Percentiles rank a stretch among this genome's conserved stretches.
phyloP scores from a whole-genome alignment of 2,797 vertebrate genomes.

The Cephalopachus bancanus region DNA sequence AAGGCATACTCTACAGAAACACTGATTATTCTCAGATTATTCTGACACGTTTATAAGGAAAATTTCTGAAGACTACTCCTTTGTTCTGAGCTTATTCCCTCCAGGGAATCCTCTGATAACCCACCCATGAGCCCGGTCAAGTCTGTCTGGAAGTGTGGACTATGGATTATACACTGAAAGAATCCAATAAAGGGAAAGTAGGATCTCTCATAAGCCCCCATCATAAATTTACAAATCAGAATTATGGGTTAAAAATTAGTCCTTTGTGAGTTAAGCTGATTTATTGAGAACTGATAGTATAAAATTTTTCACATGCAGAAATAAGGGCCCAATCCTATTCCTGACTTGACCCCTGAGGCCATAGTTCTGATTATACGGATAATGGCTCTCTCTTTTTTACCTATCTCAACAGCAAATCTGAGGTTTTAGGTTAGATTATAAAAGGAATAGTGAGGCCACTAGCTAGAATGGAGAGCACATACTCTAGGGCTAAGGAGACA shows the following conservation, averaged over 20 bases:
- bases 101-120: neutral
- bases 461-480: neutral
- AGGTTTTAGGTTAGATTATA: neutral
- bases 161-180: neutral
- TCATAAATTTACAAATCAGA: neutral
- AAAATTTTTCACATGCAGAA: neutral
- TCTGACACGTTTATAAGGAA: neutral
- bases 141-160: neutral
- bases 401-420: neutral
- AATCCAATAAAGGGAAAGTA: neutral
- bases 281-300: conserved; percentile 1
- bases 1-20: neutral
- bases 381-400: neutral
- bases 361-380: neutral
- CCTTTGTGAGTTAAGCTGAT: neutral
- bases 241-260: conserved; percentile 15
- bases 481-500: neutral
- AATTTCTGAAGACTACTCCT: neutral
- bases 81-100: neutral
- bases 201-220: neutral
- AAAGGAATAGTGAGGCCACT: neutral
- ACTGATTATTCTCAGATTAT: neutral
- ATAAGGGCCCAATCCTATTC: neutral
- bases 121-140: neutral
- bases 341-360: neutral